Evolutionary conservation across 2,888 invertebrate species (phyloP), one percentile per base, ranked within the genome.

Genomic region (Tachystola acroxantha): DNA sequence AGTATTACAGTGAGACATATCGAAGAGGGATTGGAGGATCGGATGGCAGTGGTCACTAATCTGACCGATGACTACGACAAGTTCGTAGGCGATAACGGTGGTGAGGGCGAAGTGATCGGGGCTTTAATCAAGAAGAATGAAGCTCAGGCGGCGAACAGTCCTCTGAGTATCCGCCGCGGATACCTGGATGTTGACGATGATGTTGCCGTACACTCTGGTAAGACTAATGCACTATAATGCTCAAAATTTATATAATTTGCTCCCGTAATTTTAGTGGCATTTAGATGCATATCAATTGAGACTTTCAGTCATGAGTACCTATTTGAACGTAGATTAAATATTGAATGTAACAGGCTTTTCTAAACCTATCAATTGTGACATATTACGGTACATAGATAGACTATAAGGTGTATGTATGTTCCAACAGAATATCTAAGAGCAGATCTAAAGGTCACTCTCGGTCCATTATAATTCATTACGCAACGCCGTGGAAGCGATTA

Each of bases 131-230:
- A 71, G 56, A 85, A 73, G 53, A 69, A 78, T 47, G 86, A 80
- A 59, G 80, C 74, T 44, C 73, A 78, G 54, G 67, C 73, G 44
- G 74, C 76, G 2, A 82, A 69, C 48, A 85, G 79, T 60, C 82
- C 77, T 34, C 56, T 77, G 38, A 90, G 87, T 73, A 68, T 78
- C 45, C 71, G 85, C 9, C 74, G 86, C 27, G 79, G 75, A 45
- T 87, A 84, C 45, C 76, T 88, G 50, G 89, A 90, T 55, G 89
- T 88, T 9, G 92, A 92, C 52, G 91, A 91, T 57, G 92, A 92
- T 51, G 91, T 91, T 44, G 91, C 90, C 45, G 88, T 92, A 56
- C 93, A 92, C 85, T 93, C 93, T 60, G 93, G 93, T 93, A 89
- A 88, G 81, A 47, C 38, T 42, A n/a, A n/a, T n/a, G n/a, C n/a